Conservation (phyloP, 2,113 vertebrate genomes). For the Nannospalax galili region DNA sequence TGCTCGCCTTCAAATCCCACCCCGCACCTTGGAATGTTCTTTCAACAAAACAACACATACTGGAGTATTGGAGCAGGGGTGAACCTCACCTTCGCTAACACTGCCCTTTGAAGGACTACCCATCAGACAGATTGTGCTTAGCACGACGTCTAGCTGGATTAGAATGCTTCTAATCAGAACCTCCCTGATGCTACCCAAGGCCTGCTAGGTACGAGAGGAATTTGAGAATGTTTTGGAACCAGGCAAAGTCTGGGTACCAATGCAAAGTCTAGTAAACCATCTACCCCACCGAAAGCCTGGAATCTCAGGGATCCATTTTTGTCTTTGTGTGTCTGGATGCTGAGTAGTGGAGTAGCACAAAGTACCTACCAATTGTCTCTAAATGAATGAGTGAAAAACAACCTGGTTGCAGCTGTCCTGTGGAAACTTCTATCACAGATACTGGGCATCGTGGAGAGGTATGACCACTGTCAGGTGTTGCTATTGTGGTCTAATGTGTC, state of each 20-base stretch:
- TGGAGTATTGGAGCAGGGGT: not conserved
- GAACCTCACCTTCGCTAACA: not conserved
- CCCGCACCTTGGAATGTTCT: not conserved
- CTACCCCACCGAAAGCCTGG: not conserved
- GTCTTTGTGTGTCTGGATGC: not conserved
- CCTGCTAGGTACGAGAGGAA: not conserved
- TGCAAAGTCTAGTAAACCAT: not conserved
- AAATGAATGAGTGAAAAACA: not conserved
- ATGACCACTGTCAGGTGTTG: not conserved
- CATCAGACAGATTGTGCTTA: not conserved
- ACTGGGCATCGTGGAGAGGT: not conserved
- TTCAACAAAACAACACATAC: not conserved
- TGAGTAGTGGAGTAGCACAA: not conserved
- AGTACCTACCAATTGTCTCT: not conserved
- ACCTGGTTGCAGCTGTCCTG: not conserved
- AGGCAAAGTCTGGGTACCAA: not conserved
- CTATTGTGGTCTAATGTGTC: not conserved
- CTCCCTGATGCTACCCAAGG: not conserved
- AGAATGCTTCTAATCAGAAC: not conserved
- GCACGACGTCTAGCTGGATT: not conserved
- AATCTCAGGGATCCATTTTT: not conserved
- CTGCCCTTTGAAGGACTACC: not conserved
- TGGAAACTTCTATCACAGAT: not conserved
- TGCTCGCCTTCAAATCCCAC: not conserved
- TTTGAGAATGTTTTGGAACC: not conserved